Percentiles rank a stretch among this genome's conserved stretches.
phyloP scores from a whole-genome alignment of 2,888 invertebrate species.

The Vanessa cardui region DNA sequence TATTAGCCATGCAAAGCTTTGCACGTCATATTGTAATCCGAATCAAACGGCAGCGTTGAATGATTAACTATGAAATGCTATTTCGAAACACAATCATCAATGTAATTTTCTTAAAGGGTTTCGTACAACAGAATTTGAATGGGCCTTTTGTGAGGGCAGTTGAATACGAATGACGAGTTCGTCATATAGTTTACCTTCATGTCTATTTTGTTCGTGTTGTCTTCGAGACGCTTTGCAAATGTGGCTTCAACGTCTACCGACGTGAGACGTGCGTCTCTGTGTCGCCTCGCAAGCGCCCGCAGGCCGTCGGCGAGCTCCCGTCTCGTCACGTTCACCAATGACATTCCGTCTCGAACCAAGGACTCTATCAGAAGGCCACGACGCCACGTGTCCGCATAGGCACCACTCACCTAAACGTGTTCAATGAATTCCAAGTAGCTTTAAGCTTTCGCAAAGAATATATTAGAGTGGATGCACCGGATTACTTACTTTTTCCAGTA shows the following conservation, averaged over 20 bases:
- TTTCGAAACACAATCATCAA: slow-evolving; percentile 7
- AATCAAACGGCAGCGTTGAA: slow-evolving; percentile 29
- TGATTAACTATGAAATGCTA: slow-evolving; percentile 19
- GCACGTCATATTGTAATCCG: slow-evolving; percentile 29
- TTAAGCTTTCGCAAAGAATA: neutral
- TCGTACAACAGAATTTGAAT: neutral
- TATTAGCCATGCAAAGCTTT: slow-evolving; percentile 37
- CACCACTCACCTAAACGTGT: slow-evolving; percentile 80
- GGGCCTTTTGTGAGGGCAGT: too few species aligned
- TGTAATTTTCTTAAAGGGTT: neutral
- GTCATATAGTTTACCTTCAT: slow-evolving; percentile 55
- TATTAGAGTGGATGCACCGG: neutral
- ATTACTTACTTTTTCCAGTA: slow-evolving; percentile 70
- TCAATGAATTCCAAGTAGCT: slow-evolving; percentile 13
- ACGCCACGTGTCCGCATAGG: slow-evolving; percentile 85
- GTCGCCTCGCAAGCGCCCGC: slow-evolving; percentile 67
- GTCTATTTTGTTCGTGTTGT: slow-evolving; percentile 71
- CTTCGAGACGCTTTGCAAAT: slow-evolving; percentile 64
- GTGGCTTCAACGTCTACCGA: slow-evolving; percentile 67
- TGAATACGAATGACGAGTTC: neutral
- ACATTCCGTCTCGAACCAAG: slow-evolving; percentile 77
- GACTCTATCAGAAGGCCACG: slow-evolving; percentile 74
- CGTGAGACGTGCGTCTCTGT: slow-evolving; percentile 64
- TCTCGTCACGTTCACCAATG: slow-evolving; percentile 78
- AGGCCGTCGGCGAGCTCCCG: slow-evolving; percentile 80